Evolutionary conservation across 2,888 invertebrate species (phyloP), one percentile per base, ranked within the genome.

Genomic region (Autographa gamma): DNA sequence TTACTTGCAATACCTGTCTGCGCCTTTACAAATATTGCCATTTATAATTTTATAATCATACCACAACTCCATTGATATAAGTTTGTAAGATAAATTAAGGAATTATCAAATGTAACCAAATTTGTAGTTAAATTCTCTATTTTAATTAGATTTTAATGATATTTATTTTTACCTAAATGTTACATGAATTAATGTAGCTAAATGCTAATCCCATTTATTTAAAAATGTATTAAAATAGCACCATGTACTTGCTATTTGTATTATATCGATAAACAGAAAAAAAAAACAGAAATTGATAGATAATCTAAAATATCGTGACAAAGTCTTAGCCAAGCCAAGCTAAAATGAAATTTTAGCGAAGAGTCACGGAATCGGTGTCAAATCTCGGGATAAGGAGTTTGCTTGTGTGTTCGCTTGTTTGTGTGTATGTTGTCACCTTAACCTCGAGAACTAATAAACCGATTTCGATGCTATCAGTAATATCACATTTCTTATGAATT

Each of bases 41-140:
- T 8, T 6, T 41, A 16, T 16, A 48, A 4, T n/a, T n/a, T 48
- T n/a, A 48, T n/a, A n/a, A 48, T 48, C n/a, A n/a, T 6, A 8
- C n/a, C n/a, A 48, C 48, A n/a, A 8, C 48, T 48, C 48, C 48
- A 48, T 48, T 48, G 48, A 48, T 48, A 48, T 48, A 48, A 48
- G 48, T 48, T 48, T 48, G 48, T n/a, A n/a, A 48, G 8, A 5
- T n/a, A n/a, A 16, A 43, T 14, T 38, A 38, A 38, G 11, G 11
- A 38, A 38, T 38, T 38, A 38, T 38, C 38, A 48, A 48, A 48
- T 48, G 48, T 48, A 48, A 48, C 48, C 48, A 48, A 48, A 48
- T 48, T 48, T 48, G n/a, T 48, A 48, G 48, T 16, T 48, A 48
- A 48, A 48, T 7, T 5, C 11, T 38, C 11, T 38, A 38, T 0